A percentile compares a stretch with the other conserved stretches of the same genome.
phyloP scores from a whole-genome alignment of 1,140 invertebrate species.

The Philopotamus ludificatus region DNA sequence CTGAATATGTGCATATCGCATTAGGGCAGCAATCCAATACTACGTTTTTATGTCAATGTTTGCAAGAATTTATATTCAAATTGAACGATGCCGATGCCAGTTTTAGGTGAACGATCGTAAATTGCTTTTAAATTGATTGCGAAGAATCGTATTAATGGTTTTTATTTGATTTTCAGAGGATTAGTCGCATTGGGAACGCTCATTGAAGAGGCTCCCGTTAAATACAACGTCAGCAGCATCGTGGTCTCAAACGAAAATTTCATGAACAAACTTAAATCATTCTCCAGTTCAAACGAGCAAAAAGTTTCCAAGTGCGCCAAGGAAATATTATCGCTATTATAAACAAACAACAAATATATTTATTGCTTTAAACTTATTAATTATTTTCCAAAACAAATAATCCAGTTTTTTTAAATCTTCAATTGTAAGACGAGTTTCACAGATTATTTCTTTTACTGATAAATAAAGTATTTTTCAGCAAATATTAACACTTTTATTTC shows the following conservation, averaged over 20 bases:
- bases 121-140: not conserved
- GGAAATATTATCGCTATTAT: conserved; percentile 51
- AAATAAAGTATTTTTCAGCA: too few species aligned
- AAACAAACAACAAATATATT: conserved; percentile 30
- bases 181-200: conserved; percentile 52
- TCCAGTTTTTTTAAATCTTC: not conserved
- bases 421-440: not conserved
- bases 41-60: conserved; percentile 46
- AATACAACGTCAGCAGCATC: conserved; percentile 47
- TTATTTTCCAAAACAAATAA: not conserved
- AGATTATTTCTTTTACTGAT: not conserved
- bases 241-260: conserved; percentile 46
- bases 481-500: too few species aligned
- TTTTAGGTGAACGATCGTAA: conserved; percentile 48
- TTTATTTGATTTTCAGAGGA: conserved; percentile 26
- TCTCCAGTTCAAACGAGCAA: conserved; percentile 35
- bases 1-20: conserved; percentile 74
- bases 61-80: conserved; percentile 44
- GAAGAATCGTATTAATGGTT: conserved; percentile 5
- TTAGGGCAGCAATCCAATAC: conserved; percentile 49
- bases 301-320: conserved; percentile 49
- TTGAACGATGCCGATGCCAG: conserved; percentile 50
- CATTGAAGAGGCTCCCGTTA: conserved; percentile 49
- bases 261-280: conserved; percentile 46
- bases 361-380: not conserved